phyloP scores from a whole-genome alignment of 2,113 vertebrate genomes.

The Myrmecobius fasciatus region DNA sequence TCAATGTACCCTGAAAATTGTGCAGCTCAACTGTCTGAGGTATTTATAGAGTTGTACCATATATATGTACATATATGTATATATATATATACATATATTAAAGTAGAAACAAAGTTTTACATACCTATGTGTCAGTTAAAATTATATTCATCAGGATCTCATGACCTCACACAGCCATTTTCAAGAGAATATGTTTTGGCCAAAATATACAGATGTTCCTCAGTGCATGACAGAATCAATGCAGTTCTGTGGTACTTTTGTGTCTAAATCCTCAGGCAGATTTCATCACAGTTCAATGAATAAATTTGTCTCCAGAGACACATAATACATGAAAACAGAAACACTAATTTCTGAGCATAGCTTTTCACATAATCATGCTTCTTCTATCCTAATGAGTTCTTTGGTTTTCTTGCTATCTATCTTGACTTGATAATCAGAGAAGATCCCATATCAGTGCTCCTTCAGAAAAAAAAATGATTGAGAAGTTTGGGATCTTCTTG shows the following conservation, averaged over 20 bases:
- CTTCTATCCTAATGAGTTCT: not conserved
- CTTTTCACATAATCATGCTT: not conserved
- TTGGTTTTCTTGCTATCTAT: not conserved
- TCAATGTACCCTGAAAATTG: not conserved
- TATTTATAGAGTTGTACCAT: not conserved
- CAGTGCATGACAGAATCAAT: no score
- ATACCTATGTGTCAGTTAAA: not conserved
- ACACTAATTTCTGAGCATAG: no score
- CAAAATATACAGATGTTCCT: no score
- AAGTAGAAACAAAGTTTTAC: not conserved
- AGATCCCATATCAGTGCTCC: not conserved
- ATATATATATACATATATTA: not conserved
- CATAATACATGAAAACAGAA: no score
- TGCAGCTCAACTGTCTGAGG: not conserved
- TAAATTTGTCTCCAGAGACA: no score
- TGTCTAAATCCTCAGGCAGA: no score
- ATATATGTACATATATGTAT: not conserved
- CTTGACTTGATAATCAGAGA: not conserved
- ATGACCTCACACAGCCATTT: not conserved
- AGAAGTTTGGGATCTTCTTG: not conserved
- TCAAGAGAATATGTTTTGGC: not conserved
- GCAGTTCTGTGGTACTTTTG: no score
- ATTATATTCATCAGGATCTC: not conserved
- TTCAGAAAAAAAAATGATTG: not conserved
- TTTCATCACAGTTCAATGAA: not conserved